These are phyloP conservation scores for Idris sp. DNA, from an alignment of 1,140 invertebrate species.

Conservation along the genomic window DNA sequence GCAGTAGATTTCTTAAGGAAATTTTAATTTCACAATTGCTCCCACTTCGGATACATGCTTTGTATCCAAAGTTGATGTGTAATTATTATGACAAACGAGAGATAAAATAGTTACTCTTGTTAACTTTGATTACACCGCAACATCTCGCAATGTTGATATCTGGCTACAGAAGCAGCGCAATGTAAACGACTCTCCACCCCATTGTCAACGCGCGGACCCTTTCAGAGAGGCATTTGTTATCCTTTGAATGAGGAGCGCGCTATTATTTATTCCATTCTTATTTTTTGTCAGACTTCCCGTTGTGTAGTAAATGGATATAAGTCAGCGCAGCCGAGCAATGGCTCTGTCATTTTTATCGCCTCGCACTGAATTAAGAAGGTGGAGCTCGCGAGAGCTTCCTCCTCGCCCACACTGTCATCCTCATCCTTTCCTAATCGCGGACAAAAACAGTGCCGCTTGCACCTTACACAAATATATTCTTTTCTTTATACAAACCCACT, in stretches of 20 bases:
- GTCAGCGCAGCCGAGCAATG: slow-evolving; percentile 75
- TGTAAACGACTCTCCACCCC: slow-evolving; percentile 74
- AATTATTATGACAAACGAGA: slow-evolving; percentile 59
- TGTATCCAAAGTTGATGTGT: slow-evolving; percentile 33
- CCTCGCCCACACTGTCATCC: slow-evolving; percentile 57
- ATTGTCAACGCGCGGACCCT: slow-evolving; percentile 72
- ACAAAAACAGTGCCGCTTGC: slow-evolving; percentile 40
- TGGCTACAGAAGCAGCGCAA: slow-evolving; percentile 65
- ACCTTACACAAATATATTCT: slow-evolving; percentile 43
- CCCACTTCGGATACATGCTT: too few species aligned
- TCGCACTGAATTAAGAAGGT: slow-evolving; percentile 78
- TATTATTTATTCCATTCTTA: slow-evolving; percentile 79
- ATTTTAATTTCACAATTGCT: too few species aligned
- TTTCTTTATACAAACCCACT: slow-evolving; percentile 14
- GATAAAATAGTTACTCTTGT: slow-evolving; percentile 54
- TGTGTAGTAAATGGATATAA: slow-evolving; percentile 78
- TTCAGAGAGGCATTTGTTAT: slow-evolving; percentile 77
- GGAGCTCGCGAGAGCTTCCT: slow-evolving; percentile 70
- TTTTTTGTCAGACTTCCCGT: slow-evolving; percentile 75
- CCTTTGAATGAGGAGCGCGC: slow-evolving; percentile 77
- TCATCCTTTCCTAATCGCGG: slow-evolving; percentile 60
- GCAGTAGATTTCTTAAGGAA: too few species aligned
- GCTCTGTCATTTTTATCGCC: slow-evolving; percentile 79
- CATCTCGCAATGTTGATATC: slow-evolving; percentile 46
- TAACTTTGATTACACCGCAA: slow-evolving; percentile 57